A percentile compares a stretch with the other conserved stretches of the same genome.
These are phyloP conservation scores for Solenopsis invicta DNA, from an alignment of 1,140 invertebrate species.

Conservation along the genomic window DNA sequence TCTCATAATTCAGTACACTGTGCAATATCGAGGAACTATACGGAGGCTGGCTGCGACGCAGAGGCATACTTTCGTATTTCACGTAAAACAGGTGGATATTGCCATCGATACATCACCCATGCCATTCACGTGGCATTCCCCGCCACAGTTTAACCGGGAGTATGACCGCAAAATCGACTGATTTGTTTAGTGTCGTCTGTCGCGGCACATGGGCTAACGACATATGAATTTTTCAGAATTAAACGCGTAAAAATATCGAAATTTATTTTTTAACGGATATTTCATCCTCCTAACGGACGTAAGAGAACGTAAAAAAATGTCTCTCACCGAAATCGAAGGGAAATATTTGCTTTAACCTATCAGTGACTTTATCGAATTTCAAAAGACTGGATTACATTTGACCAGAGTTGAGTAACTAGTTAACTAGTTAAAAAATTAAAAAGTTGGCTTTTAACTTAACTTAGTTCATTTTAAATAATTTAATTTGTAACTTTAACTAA, in stretches of 20 bases:
- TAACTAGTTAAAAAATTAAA: too few relatives aligned
- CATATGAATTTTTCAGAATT: not conserved
- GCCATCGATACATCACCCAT: slow-evolving; percentile 65
- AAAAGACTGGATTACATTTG: not conserved
- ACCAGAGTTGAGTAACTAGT: too few relatives aligned
- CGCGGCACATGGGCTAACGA: not conserved
- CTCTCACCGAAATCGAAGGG: not conserved
- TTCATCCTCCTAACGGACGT: not conserved
- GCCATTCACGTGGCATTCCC: not conserved
- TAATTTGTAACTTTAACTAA: too few relatives aligned
- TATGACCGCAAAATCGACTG: slow-evolving; percentile 47
- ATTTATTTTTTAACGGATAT: not conserved
- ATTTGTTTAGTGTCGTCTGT: slow-evolving; percentile 12
- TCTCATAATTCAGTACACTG: slow-evolving; percentile 64
- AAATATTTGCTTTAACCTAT: not conserved
- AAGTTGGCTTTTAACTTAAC: too few relatives aligned
- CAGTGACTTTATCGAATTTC: not conserved
- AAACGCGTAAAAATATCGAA: not conserved
- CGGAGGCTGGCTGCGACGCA: slow-evolving; percentile 27
- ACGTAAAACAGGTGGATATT: slow-evolving; percentile 73
- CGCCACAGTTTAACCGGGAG: slow-evolving; percentile 2
- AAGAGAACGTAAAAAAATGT: not conserved
- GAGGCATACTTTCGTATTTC: slow-evolving; percentile 70
- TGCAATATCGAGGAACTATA: slow-evolving; percentile 70
- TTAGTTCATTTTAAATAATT: too few relatives aligned